phyloP scores from a whole-genome alignment of 1,140 invertebrate genomes.

The Calephelis nemesis region DNA sequence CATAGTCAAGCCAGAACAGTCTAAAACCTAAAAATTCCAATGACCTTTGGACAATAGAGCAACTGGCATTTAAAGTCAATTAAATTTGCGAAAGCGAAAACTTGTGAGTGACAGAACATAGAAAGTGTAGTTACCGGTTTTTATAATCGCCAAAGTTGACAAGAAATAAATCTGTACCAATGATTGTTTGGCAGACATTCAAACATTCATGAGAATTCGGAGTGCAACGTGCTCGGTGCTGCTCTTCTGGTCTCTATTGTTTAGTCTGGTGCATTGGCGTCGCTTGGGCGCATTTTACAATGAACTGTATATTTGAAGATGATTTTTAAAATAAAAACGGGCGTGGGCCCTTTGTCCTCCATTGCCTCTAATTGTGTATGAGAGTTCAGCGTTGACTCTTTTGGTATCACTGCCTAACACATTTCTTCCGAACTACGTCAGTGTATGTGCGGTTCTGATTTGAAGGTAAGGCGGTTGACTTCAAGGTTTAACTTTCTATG shows the following conservation, averaged over 20 bases:
- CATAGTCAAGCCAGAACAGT: too few species aligned
- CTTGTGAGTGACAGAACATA: slow-evolving; percentile 21
- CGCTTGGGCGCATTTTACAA: slow-evolving; percentile 12
- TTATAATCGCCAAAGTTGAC: slow-evolving; percentile 24
- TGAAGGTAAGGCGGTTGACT: too few species aligned
- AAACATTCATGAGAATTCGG: slow-evolving; percentile 33
- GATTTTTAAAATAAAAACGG: too few species aligned
- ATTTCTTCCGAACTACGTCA: too few species aligned
- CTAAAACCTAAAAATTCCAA: too few species aligned
- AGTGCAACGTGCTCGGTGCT: slow-evolving; percentile 34
- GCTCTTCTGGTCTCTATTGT: slow-evolving; percentile 36
- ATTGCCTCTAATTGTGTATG: too few species aligned
- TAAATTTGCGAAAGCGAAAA: not conserved
- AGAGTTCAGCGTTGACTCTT: too few species aligned
- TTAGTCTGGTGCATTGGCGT: slow-evolving; percentile 42
- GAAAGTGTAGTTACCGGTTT: slow-evolving; percentile 34
- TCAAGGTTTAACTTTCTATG: too few species aligned
- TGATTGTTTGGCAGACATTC: slow-evolving; percentile 34
- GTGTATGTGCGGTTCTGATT: too few species aligned
- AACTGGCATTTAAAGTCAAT: not conserved
- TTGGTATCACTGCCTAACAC: too few species aligned
- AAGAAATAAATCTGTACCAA: slow-evolving; percentile 8
- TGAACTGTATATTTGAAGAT: not conserved
- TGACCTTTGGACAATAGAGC: not conserved
- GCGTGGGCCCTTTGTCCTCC: too few species aligned